Evolutionary conservation across 53 echinoderm and acorn worm genomes (phyloP).

Genomic region (Apostichopus leukothele): DNA sequence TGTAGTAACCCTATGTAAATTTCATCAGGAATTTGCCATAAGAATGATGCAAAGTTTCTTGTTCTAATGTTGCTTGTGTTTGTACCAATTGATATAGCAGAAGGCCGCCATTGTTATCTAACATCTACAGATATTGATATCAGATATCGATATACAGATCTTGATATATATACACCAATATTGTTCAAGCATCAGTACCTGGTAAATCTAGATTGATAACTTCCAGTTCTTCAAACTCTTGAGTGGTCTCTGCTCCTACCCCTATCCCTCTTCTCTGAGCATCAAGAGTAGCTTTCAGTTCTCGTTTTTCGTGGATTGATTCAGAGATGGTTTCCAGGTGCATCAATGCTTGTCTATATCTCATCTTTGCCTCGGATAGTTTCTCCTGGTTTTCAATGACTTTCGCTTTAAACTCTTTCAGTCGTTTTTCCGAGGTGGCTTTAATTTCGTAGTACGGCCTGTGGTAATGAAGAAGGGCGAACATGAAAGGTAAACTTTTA

Average conservation of each 20-base stretch:
- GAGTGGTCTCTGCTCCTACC: constrained; percentile 29
- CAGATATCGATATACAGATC: no score
- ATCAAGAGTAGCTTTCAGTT: constrained; percentile 15
- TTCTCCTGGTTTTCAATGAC: constrained; percentile 63
- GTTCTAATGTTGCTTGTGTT: no score
- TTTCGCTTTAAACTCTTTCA: constrained; percentile 67
- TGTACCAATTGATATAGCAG: no score
- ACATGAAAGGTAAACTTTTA: no score
- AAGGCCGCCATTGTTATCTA: no score
- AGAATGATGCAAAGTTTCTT: no score
- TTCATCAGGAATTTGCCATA: no score
- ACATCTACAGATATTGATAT: no score
- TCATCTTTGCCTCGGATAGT: constrained; percentile 58
- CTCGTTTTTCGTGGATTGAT: constrained; percentile 81
- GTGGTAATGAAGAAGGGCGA: background rate
- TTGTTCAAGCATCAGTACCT: background rate
- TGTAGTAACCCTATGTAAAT: no score
- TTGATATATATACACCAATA: no score
- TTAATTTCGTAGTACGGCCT: constrained; percentile 68
- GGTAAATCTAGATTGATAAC: constrained; percentile 11
- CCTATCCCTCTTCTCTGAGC: constrained; percentile 39
- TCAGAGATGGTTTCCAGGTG: constrained; percentile 87
- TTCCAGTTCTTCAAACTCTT: constrained; percentile 7
- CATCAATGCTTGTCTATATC: constrained; percentile 72
- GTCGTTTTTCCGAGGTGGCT: constrained; percentile 64